Evolutionary conservation across 2,113 vertebrate species (phyloP).

Genomic region (Arenaria interpres): DNA sequence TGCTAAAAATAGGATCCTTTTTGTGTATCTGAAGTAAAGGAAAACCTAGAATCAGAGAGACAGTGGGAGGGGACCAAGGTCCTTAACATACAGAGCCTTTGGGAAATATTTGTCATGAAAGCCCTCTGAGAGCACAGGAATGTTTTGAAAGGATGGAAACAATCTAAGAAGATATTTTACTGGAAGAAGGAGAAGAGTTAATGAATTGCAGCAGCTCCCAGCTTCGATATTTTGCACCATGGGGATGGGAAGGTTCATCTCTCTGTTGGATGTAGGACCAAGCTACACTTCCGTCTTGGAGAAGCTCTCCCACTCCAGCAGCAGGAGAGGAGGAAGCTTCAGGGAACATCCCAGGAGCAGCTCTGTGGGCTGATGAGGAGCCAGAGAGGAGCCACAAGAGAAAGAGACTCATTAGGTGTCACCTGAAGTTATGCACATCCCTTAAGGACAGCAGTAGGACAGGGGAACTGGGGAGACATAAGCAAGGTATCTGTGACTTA

Average conservation of each 20-base stretch:
- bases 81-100: background rate
- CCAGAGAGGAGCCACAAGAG: background rate
- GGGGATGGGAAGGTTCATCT: background rate
- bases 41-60: slow-evolving; percentile 7
- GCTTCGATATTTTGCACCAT: background rate
- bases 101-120: background rate
- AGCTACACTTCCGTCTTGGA: background rate
- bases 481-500: background rate
- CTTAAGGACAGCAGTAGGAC: background rate
- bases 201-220: background rate
- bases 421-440: background rate
- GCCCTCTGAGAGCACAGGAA: background rate
- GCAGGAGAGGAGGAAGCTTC: background rate
- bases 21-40: background rate
- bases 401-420: background rate
- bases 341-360: background rate
- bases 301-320: background rate
- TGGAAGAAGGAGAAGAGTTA: background rate
- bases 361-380: background rate
- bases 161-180: background rate
- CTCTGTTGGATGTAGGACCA: background rate
- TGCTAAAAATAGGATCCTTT: slow-evolving; percentile 50
- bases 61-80: background rate
- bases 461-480: background rate
- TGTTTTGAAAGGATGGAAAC: background rate